Evolutionary conservation across 2,797 vertebrate species (phyloP).

Genomic region (Borostomias antarcticus): DNA sequence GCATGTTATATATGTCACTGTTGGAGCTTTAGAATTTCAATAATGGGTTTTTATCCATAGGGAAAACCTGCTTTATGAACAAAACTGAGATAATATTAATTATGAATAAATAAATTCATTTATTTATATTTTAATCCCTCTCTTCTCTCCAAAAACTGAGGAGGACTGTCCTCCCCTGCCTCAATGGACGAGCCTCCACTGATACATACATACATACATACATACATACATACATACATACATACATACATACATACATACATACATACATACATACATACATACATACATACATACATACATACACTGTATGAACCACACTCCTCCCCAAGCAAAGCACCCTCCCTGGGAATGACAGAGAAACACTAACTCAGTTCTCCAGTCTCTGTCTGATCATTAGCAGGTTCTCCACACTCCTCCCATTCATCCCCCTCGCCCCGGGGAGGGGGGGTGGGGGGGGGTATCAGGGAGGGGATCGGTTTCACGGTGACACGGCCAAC

Average conservation of each 20-base stretch:
- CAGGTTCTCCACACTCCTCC: slow-evolving; percentile 34
- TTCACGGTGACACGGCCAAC: slow-evolving; percentile 30
- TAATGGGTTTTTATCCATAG: no score
- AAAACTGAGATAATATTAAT: no score
- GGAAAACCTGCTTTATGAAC: no score
- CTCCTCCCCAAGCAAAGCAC: neutral
- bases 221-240: neutral
- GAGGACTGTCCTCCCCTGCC: no score
- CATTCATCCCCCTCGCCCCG: slow-evolving; percentile 46
- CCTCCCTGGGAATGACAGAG: slow-evolving; percentile 17
- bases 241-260: neutral
- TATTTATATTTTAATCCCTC: no score
- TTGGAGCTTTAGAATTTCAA: no score
- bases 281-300: slow-evolving; percentile 18
- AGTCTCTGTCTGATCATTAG: slow-evolving; percentile 51
- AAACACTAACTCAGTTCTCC: slow-evolving; percentile 38
- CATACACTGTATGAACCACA: neutral
- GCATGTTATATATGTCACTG: no score
- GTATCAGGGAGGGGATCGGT: slow-evolving; percentile 38
- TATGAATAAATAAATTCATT: no score
- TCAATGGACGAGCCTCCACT: no score
- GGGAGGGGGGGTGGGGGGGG: no score
- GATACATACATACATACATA: slow-evolving; percentile 20
- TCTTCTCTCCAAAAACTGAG: no score
- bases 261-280: neutral